phyloP scores from a whole-genome alignment of 1,140 invertebrate species.

The Drosophila pallidifrons region DNA sequence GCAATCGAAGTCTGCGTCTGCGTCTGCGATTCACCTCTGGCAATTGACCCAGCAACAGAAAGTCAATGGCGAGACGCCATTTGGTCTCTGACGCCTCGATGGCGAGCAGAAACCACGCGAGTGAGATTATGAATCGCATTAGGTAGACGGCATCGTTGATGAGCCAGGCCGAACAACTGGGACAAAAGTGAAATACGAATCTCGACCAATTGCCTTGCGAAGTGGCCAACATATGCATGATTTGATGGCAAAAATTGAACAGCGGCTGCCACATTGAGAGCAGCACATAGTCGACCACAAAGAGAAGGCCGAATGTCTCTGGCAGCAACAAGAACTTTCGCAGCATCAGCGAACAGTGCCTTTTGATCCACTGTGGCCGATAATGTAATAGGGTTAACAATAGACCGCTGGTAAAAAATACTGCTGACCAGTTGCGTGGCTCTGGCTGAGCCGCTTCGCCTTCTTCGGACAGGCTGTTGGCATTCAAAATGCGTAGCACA shows the following conservation, averaged over 20 bases:
- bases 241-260: constrained; percentile 31
- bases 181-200: constrained; percentile 25
- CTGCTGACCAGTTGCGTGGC: constrained; percentile 21
- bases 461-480: constrained; percentile 11
- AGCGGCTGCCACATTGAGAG: constrained; percentile 42
- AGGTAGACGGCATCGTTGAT: constrained; percentile 42
- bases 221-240: constrained; percentile 14
- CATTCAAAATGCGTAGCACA: constrained; percentile 8
- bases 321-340: constrained; percentile 25
- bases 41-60: constrained; percentile 40
- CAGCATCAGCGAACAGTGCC: background rate
- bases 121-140: constrained; percentile 32
- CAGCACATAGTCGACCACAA: constrained; percentile 35
- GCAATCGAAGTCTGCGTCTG: background rate
- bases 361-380: constrained; percentile 20
- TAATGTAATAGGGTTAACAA: constrained; percentile 27
- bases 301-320: constrained; percentile 32
- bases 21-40: constrained; percentile 19
- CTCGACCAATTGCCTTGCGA: background rate
- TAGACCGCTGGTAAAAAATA: constrained; percentile 40
- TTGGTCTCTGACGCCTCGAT: constrained; percentile 38
- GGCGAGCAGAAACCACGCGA: constrained; percentile 33
- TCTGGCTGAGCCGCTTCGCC: constrained; percentile 6
- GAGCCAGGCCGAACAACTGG: constrained; percentile 27
- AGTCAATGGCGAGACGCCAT: constrained; percentile 50